phyloP scores from a whole-genome alignment of 2,113 vertebrate genomes.

The Poecilia latipinna region DNA sequence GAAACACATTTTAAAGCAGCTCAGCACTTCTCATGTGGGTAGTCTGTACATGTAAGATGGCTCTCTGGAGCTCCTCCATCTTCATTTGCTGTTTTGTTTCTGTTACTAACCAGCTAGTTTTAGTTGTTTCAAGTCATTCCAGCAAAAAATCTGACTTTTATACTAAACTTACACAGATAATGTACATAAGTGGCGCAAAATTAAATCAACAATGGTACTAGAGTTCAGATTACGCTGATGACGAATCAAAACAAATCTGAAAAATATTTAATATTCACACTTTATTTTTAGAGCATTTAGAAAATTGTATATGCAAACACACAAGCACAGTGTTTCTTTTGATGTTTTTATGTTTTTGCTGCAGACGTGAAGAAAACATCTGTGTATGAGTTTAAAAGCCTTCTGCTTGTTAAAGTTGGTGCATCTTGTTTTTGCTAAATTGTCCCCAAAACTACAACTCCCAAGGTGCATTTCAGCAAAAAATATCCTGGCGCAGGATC shows the following conservation, averaged over 20 bases:
- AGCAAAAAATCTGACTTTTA: conserved; percentile 44
- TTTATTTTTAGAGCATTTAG: conserved; percentile 16
- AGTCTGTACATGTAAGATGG: conserved; percentile 59
- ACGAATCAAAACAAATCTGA: neutral
- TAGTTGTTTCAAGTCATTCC: conserved; percentile 62
- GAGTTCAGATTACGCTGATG: conserved; percentile 10
- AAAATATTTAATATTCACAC: conserved; percentile 19
- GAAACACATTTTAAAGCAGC: conserved; percentile 56
- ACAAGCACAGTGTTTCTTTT: conserved; percentile 24
- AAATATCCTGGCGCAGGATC: neutral
- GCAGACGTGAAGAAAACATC: neutral
- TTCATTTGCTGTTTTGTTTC: conserved; percentile 39
- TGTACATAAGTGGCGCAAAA: conserved; percentile 28
- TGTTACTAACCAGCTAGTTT: conserved; percentile 75
- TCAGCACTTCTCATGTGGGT: conserved; percentile 68
- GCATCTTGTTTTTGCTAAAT: neutral
- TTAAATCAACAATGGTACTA: conserved; percentile 41
- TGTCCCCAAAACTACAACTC: neutral
- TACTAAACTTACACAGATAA: conserved; percentile 23
- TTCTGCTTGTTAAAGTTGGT: neutral
- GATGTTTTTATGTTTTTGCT: neutral
- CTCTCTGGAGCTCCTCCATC: conserved; percentile 51
- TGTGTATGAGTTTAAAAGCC: neutral
- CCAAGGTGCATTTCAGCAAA: neutral
- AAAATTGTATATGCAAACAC: conserved; percentile 23